Evolutionary conservation across 92 coral and sea anemone genomes (phyloP).

Genomic region (Phenganax subtilis): DNA sequence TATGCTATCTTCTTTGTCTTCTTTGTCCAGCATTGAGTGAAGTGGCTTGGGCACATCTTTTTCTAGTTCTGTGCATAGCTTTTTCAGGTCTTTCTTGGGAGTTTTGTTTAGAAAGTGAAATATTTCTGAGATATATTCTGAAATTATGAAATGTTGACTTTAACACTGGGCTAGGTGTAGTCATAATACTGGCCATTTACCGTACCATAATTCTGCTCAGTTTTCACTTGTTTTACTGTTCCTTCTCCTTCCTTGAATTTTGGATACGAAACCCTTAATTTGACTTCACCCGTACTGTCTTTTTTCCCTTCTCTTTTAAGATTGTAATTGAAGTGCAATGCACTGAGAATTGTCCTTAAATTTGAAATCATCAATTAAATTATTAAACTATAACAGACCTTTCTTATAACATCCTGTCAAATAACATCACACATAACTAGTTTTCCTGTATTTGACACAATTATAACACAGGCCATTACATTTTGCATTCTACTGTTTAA

Average conservation of each 20-base stretch:
- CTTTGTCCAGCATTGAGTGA: slow-evolving; percentile 8
- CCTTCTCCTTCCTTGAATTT: slow-evolving; percentile 19
- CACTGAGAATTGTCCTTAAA: slow-evolving; percentile 13
- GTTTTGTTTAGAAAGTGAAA: background rate
- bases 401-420: background rate
- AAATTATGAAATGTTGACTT: background rate
- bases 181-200: background rate
- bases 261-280: slow-evolving; percentile 13
- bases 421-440: background rate
- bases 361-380: background rate
- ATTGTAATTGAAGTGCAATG: slow-evolving; percentile 7
- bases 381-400: background rate
- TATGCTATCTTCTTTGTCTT: background rate
- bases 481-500: too few relatives aligned
- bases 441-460: background rate
- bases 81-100: background rate
- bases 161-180: background rate
- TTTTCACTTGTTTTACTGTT: background rate
- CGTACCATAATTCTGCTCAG: slow-evolving; percentile 2
- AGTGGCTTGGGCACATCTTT: slow-evolving; percentile 3
- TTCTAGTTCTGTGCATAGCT: background rate
- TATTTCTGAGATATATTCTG: background rate
- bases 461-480: too few relatives aligned
- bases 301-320: background rate
- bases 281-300: background rate